Base-by-base conservation (phyloP, 53 echinoderm and acorn worm species). In the Henricia sp. region DNA sequence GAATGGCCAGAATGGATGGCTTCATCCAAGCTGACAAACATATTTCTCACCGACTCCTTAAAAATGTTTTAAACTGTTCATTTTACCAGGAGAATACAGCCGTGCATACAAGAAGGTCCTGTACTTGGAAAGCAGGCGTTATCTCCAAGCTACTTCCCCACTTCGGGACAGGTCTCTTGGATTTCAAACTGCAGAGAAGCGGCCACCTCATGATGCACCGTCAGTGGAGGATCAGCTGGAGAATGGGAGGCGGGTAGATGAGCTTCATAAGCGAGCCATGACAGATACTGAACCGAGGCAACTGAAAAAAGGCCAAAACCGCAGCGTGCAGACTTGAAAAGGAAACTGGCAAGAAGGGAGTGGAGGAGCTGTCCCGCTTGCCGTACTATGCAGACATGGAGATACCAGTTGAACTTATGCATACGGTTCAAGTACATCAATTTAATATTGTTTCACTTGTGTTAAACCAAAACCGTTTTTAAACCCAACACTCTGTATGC, bases 391-490 rank as follows among this genome's bases (percentile, higher is more conserved):
- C 42, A 8, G 28, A 63, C 3, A 58, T 65, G 27, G 44, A 82
- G 1, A 50, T 82, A 2, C 64, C 82, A 42, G 82, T 82, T 2
- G 82, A 82, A 20, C 82, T 65, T 26, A 82, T 74, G 82, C 82
- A 82, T 39, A 82, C 82, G 19, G 82, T 82, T 1, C 66, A 77
- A 42, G 77, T 82, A 65, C 34, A n/a, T n/a, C n/a, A 59, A 46
- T 10, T 46, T n/a, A 14, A 14, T 46, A 8, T 46, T 46, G 9
- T 46, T 8, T 14, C 8, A 10, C 14, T 46, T 8, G 8, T 46
- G 48, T 10, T 10, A 10, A 46, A 8, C 14, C 48, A 10, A 46
- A 46, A 8, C 48, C 48, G 14, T 14, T 46, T 10, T 10, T 8
- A 10, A 10, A 8, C 48, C 8, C 9, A 46, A 46, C 14, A 46